A percentile compares a stretch with the other conserved stretches of the same genome.
Evolutionary conservation across 1,140 invertebrate genomes (phyloP).

Genomic region (Pseudomyrmex gracilis): DNA sequence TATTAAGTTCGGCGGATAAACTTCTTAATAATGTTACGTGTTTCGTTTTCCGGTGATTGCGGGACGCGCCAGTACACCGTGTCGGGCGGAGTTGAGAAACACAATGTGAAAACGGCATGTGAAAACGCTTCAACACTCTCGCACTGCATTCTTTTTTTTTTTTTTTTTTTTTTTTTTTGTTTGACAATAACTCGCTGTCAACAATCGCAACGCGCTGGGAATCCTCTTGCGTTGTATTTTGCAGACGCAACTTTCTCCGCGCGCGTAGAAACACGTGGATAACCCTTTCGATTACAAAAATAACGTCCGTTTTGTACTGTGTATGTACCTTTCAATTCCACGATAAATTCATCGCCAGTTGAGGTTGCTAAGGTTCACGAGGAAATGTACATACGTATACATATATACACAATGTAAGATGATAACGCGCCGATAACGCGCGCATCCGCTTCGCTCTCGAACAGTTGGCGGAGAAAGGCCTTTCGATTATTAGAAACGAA

Average conservation of each 20-base stretch:
- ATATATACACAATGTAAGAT: neutral
- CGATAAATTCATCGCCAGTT: neutral
- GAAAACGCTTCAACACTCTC: neutral
- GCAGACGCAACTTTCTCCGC: slow-evolving; percentile 28
- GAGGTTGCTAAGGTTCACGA: neutral
- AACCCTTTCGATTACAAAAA: slow-evolving; percentile 40
- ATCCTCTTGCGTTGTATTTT: slow-evolving; percentile 9
- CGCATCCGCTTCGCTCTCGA: neutral
- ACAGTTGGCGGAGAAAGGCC: neutral
- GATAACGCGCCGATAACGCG: neutral
- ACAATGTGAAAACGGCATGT: slow-evolving; percentile 28
- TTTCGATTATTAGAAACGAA: neutral
- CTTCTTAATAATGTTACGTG: neutral
- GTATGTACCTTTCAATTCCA: slow-evolving; percentile 18
- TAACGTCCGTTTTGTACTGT: neutral
- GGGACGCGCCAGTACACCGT: neutral
- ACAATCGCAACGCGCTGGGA: slow-evolving; percentile 10
- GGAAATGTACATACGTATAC: neutral
- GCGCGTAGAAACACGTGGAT: slow-evolving; percentile 9
- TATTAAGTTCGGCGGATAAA: neutral
- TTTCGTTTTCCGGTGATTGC: slow-evolving; percentile 5
- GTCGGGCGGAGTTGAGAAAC: neutral
- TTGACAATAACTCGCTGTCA: slow-evolving; percentile 3
- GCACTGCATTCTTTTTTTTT: neutral
- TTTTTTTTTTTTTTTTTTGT: neutral